phyloP scores from a whole-genome alignment of 2,113 vertebrate genomes.

The Lota lota region DNA sequence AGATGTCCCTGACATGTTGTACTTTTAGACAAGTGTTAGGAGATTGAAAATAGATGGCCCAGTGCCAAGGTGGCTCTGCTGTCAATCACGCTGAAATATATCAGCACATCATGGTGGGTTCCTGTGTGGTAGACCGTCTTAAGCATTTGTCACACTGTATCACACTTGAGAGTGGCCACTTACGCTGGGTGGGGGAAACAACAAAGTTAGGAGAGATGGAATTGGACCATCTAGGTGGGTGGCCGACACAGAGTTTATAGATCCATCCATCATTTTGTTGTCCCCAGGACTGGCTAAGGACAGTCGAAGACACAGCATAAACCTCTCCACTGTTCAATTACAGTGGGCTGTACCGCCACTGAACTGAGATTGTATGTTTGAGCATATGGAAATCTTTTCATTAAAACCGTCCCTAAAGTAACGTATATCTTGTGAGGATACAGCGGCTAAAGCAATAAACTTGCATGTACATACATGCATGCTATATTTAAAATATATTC shows the following conservation, averaged over 20 bases:
- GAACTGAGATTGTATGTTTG: background rate
- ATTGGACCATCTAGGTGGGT: constrained; percentile 34
- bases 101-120: constrained; percentile 37
- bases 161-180: constrained; percentile 50
- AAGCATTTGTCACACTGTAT: constrained; percentile 49
- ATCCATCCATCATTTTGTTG: constrained; percentile 16
- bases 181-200: constrained; percentile 42
- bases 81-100: constrained; percentile 60
- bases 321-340: too few relatives aligned
- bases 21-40: too few relatives aligned
- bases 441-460: too few relatives aligned
- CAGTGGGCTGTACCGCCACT: background rate
- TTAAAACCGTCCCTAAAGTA: too few relatives aligned
- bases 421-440: too few relatives aligned
- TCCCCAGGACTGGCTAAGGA: background rate
- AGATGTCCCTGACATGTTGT: too few relatives aligned
- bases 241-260: constrained; percentile 25
- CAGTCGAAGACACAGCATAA: background rate
- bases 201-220: constrained; percentile 50
- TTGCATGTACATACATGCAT: too few relatives aligned
- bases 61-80: constrained; percentile 1
- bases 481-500: too few relatives aligned
- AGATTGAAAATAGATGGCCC: too few relatives aligned
- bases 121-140: constrained; percentile 52
- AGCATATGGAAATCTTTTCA: background rate